Base-by-base conservation (phyloP, 2,888 invertebrate species). In the Teleiodes luculella region DNA sequence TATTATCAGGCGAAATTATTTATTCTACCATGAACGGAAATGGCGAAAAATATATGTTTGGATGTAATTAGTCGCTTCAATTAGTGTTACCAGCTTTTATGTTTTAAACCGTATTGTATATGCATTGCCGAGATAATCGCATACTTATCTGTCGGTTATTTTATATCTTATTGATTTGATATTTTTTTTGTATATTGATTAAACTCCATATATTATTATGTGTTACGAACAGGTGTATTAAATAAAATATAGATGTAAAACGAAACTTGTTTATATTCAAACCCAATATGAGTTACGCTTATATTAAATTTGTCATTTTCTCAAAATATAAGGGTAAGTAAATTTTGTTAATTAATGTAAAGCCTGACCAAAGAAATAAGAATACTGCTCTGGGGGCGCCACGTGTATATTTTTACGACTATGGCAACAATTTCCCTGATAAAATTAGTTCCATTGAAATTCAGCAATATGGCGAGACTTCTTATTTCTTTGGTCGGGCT, bases 151-250 rank as follows among this genome's bases (percentile, higher is more conserved):
- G 77, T 84, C 82, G 69, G 79, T 80, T 80, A 74, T 72, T 67
- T 70, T 74, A 67, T 64, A 62, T 56, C 61, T 64, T 62, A 65
- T 67, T 68, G 79, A 76, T 78, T 76, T 80, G 74, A 81, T 84
- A 79, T 73, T 74, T 80, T 24, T 41, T 84, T 85, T 88, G 86
- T 86, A 86, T 84, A 87, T 82, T 43, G 20, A 28, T 24, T 83
- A 74, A 83, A 79, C 76, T 79, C 74, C 78, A 73, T 70, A 75
- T 78, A 79, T 76, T 76, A 80, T n/a, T 76, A 43, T 84, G 83
- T 79, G 84, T 86, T 85, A 83, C 71, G 76, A 86, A 81, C 74
- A 83, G 78, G 80, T 84, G 81, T 84, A 86, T 83, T 83, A 70
- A 83, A 76, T 79, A 75, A 83, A 83, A 83, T 80, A 83, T 86